Conservation (phyloP, 2,888 invertebrate genomes). For the Bombylius major region DNA sequence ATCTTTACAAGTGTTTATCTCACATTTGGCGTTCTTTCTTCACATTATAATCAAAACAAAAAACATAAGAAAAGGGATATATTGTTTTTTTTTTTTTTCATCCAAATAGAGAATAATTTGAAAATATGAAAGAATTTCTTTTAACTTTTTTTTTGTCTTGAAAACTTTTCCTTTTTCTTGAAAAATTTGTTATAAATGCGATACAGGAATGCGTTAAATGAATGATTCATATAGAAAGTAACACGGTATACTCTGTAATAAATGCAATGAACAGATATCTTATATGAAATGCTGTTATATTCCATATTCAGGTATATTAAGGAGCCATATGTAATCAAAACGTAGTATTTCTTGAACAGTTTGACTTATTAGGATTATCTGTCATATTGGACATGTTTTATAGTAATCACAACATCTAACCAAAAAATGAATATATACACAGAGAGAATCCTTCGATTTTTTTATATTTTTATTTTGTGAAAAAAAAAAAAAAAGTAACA, state of each 20-base stretch:
- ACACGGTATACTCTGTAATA: not conserved
- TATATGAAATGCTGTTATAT: no score
- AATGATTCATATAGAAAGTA: no score
- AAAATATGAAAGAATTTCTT: slow-evolving; percentile 1
- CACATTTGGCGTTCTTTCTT: slow-evolving; percentile 1
- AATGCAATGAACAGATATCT: no score
- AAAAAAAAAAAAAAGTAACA: no score
- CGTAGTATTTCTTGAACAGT: slow-evolving; percentile 4
- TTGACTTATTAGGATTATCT: slow-evolving; percentile 12
- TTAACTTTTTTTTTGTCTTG: not conserved
- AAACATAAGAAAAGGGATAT: not conserved
- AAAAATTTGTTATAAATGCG: not conserved
- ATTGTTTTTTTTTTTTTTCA: not conserved
- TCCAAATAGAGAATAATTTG: not conserved
- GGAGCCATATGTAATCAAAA: slow-evolving; percentile 6
- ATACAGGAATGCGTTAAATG: not conserved
- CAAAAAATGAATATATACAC: no score
- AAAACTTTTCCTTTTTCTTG: not conserved
- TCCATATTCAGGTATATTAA: not conserved
- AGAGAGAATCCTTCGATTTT: no score
- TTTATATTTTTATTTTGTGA: no score
- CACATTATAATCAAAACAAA: not conserved
- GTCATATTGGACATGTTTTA: slow-evolving; percentile 10
- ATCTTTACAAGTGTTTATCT: slow-evolving; percentile 6
- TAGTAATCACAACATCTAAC: no score